Base-by-base conservation (phyloP, 1,140 invertebrate species). In the Diorhabda elongata region DNA sequence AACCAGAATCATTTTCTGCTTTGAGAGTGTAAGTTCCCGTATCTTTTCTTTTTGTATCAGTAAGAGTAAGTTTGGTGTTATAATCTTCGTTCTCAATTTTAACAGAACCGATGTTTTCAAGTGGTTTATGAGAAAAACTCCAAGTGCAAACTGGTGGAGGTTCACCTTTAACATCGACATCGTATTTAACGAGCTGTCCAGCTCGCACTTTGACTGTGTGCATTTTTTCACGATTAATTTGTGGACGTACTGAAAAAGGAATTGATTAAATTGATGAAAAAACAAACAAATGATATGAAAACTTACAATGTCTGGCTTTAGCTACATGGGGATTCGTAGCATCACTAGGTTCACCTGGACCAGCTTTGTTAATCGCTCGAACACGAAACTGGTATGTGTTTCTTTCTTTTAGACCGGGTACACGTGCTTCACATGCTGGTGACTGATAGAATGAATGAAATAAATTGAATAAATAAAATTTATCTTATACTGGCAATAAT, bases 91-190 rank as follows among this genome's bases (percentile, higher is more conserved):
- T 94, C 73, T 95, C 93, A 66, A 98, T 90, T 77, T 88, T 94
- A 43, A 85, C 77, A 65, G 85, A 88, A 67, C 82, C 85, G 79
- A 82, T 71, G 60, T 71, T 75, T 72, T 81, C 78, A 42, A 81
- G 62, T 41, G 74, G 73, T 71, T 87, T 72, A 78, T 87, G 73
- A 58, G 87, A 90, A 72, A 96, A 90, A 47, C 86, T 89, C 97
- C 97, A 99, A 9, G 89, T 92, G 67, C 94, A 89, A 52, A 88
- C 92, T 84, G 97, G 97, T 80, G 96, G 92, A 52, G 97, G 97
- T 85, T 97, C 95, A 80, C 96, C 97, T 77, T 92, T 94, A 64
- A 97, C 92, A 79, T 98, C 96, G 3, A 98, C 92, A 78, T 97
- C 93, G 69, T 98, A 87, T 78, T 95, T 95, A 69, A 98, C 91